Evolutionary conservation across 2,888 invertebrate species (phyloP), one percentile per base, ranked within the genome.

Genomic region (Argyresthia goedartella): DNA sequence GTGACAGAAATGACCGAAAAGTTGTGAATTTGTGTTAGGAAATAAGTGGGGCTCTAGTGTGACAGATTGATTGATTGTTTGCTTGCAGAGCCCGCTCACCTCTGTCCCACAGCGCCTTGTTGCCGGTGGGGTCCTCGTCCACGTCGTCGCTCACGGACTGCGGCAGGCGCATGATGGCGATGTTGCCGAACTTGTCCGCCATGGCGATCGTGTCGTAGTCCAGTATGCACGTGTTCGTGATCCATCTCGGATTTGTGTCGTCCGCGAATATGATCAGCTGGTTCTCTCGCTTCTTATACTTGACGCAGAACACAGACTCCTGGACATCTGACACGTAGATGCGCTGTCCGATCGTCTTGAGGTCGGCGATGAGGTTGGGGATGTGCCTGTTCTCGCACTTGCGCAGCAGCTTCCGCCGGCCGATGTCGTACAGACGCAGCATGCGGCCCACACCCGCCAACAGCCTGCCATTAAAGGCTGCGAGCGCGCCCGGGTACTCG

Each of bases 351-450:
- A 97, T 93, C 0, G 97, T 94, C 74, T 97, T 95, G 58, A 99
- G 95, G 61, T 95, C 95, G 0, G 95, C 94, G 59, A 99, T 95
- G 59, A 94, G 91, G 74, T 98, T 97, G 11, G 99, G 98, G 79
- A 99, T 94, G 86, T 98, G 97, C 91, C 90, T 79, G 66, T 99
- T 99, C 81, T 99, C 99, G 82, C 99, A 99, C 85, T 99, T 99
- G 51, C 98, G 89, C 47, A 99, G 79, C 53, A 99, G 84, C 76
- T 99, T 99, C 76, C 98, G 95, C 57, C 78, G 63, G 4, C 99
- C 99, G 66, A 98, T 90, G 71, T 99, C 99, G 72, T 99, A 99
- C 41, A 99, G 89, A 51, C 99, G 87, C 25, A 99, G 81, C 88
- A 95, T 93, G 56, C 93, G 91, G 0, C 99, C 99, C 11, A 99